These are phyloP conservation scores for Isaurus tuberculatus DNA, from an alignment of 92 coral and sea anemone species.

Conservation along the genomic window DNA sequence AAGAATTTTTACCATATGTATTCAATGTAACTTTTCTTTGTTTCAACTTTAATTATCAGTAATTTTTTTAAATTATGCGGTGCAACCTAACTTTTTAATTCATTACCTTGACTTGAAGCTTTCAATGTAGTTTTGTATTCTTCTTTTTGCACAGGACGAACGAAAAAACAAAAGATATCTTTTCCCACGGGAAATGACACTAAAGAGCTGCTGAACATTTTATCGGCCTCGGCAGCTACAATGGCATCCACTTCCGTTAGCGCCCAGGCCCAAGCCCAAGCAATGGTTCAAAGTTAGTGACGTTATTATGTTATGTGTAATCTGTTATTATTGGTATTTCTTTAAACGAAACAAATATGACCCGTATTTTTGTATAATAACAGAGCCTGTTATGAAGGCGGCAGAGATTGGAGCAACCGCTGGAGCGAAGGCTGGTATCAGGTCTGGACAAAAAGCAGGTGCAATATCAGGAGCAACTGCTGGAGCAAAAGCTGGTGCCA, in stretches of 20 bases:
- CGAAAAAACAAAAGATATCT: slow-evolving; percentile 27
- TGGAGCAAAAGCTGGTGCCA: slow-evolving; percentile 42
- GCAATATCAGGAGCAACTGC: slow-evolving; percentile 41
- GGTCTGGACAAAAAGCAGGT: slow-evolving; percentile 22
- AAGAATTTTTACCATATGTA: no score
- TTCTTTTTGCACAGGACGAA: background rate
- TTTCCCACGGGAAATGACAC: background rate
- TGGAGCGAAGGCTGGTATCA: slow-evolving; percentile 38
- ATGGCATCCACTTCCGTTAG: background rate
- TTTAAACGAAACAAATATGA: background rate
- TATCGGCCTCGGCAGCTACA: background rate
- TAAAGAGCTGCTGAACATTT: background rate
- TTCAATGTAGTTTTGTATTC: background rate
- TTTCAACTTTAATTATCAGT: no score
- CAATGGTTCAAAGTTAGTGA: background rate
- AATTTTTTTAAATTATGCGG: no score
- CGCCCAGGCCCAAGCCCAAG: background rate
- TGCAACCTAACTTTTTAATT: no score
- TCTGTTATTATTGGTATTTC: background rate
- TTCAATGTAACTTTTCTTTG: no score
- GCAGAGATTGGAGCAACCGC: slow-evolving; percentile 31
- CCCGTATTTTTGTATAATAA: background rate
- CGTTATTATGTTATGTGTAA: background rate
- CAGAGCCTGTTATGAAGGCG: slow-evolving; percentile 24
- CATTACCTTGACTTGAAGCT: no score